Conservation (phyloP, 2,888 invertebrate species). For the Hololepta plana region DNA sequence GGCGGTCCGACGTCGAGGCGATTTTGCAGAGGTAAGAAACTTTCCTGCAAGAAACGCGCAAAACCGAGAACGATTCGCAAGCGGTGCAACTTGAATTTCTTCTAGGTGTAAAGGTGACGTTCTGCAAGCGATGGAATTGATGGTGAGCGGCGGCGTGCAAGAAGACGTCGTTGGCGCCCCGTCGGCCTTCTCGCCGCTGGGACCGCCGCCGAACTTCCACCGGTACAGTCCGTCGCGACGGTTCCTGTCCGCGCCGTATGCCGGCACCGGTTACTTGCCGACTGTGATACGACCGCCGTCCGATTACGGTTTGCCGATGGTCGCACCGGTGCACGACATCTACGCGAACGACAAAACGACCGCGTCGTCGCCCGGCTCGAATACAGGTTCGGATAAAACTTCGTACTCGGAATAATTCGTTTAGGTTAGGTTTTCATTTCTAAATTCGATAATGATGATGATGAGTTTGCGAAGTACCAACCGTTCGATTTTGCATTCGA, state of each 20-base stretch:
- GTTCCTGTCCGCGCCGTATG: slow-evolving; percentile 66
- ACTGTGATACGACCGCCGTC: slow-evolving; percentile 46
- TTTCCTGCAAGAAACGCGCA: not conserved
- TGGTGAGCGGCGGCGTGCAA: slow-evolving; percentile 31
- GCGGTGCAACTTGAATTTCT: slow-evolving; percentile 8
- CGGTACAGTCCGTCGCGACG: slow-evolving; percentile 45
- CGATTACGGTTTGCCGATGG: slow-evolving; percentile 22
- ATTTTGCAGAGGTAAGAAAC: slow-evolving; percentile 45
- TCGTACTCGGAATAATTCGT: slow-evolving; percentile 37
- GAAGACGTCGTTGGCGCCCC: slow-evolving; percentile 12
- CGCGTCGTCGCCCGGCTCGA: slow-evolving; percentile 30
- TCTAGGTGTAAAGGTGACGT: slow-evolving; percentile 53
- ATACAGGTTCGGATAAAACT: slow-evolving; percentile 35
- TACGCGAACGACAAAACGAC: slow-evolving; percentile 25
- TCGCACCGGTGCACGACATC: slow-evolving; percentile 25
- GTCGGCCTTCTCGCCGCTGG: slow-evolving; percentile 66
- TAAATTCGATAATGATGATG: no score
- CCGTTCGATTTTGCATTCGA: no score
- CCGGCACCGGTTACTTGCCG: slow-evolving; percentile 66
- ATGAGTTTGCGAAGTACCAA: no score
- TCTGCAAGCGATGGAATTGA: slow-evolving; percentile 81
- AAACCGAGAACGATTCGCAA: slow-evolving; percentile 1
- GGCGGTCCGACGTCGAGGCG: slow-evolving; percentile 71
- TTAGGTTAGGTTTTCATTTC: no score
- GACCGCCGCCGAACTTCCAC: slow-evolving; percentile 37